Evolutionary conservation across 2,113 vertebrate species (phyloP).

Genomic region (Salvelinus sp.): DNA sequence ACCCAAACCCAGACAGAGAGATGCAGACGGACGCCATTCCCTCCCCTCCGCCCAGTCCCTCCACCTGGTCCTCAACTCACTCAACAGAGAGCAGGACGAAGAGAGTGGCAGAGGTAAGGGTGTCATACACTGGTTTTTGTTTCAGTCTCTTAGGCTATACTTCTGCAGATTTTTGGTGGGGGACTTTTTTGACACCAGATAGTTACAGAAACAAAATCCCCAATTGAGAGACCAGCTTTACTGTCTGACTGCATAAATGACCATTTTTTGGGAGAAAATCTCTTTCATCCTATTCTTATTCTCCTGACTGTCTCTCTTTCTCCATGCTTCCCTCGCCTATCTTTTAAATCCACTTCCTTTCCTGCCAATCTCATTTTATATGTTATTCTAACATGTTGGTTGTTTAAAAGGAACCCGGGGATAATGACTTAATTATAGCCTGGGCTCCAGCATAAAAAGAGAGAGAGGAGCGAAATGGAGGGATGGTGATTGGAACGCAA

Average conservation of each 20-base stretch:
- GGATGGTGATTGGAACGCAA: conserved; percentile 5
- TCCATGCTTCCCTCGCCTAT: background rate
- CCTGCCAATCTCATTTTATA: background rate
- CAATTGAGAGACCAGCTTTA: background rate
- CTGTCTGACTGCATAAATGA: background rate
- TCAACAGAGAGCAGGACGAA: conserved; percentile 75
- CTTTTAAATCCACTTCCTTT: background rate
- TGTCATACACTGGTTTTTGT: background rate
- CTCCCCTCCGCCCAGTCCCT: conserved; percentile 74
- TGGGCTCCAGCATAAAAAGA: background rate
- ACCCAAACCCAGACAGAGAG: conserved; percentile 70
- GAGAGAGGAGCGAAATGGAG: conserved; percentile 4
- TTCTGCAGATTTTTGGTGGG: background rate
- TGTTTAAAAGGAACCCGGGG: conserved; percentile 15
- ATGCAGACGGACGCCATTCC: conserved; percentile 69
- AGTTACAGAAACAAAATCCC: background rate
- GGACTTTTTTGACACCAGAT: background rate
- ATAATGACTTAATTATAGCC: conserved; percentile 16
- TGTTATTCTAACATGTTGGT: conserved; percentile 13
- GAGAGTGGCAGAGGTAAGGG: conserved; percentile 73
- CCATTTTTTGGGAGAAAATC: background rate
- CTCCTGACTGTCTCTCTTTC: background rate
- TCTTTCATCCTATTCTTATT: background rate
- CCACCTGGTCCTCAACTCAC: conserved; percentile 78
- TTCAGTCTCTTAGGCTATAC: background rate